Base-by-base conservation (phyloP, 2,888 invertebrate genomes). In the Calliopum simillimum region DNA sequence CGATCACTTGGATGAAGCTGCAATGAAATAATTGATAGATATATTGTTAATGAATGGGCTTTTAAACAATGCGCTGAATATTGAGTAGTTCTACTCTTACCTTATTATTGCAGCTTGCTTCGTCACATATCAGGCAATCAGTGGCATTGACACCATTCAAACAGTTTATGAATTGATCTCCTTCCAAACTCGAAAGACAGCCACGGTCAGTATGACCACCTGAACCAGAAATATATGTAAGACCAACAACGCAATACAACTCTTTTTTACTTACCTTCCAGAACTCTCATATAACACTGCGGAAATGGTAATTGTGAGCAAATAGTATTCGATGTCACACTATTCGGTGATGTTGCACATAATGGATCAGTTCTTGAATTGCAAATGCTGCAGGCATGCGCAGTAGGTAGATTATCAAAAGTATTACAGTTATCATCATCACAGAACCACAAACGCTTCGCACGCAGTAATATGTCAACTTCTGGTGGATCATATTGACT, bases 131-230 rank as follows among this genome's bases (percentile, higher is more conserved):
- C 8, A 41, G 25, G 58, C 85, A 85, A 4, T 76, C 71, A 2
- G 74, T 75, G 14, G 69, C 41, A 41, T 80, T 79, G 23, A 56
- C 68, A 11, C 76, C 75, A 3, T 14, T 21, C 1, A 78, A 71
- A 56, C 84, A 84, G 0, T 73, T 74, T 1, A 79, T 5, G 25
- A 79, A 83, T 11, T 79, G 76, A 0, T 77, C 78, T 0, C 64
- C 76, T 3, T 81, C 77, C 43, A 84, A 71, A 3, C 70, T 73
- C 11, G 78, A 73, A 0, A 81, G 62, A 12, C 84, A 84, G 4
- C 84, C 83, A 0, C 85, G 81, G 56, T 83, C 81, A 0, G 82
- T 84, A 70, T 80, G 79, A 14, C 84, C 84, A 75, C 75, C 80
- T 79, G 23, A 5, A 73, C n/a, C n/a, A 53, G 47, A 62, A 46